Percentiles rank a stretch among this genome's conserved stretches.
phyloP scores from a whole-genome alignment of 2,797 vertebrate species.

The Poeciliopsis paucimaculata region DNA sequence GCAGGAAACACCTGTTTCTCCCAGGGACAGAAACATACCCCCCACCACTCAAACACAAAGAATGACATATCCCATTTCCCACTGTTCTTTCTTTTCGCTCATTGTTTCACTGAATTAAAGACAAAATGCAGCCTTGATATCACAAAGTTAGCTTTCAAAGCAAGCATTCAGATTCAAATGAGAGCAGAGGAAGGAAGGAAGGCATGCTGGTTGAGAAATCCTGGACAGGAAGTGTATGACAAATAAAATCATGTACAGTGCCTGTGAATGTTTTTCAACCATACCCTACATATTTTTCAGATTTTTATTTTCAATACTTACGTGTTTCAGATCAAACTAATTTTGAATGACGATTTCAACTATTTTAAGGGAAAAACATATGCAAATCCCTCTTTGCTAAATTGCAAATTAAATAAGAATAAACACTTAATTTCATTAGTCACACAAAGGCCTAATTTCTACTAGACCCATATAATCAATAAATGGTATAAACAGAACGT shows the following conservation, averaged over 20 bases:
- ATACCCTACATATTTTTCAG: neutral
- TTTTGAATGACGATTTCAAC: neutral
- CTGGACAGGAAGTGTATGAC: conserved; percentile 43
- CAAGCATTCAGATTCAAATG: conserved; percentile 38
- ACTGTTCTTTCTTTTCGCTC: conserved; percentile 61
- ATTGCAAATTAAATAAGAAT: neutral
- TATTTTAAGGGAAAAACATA: neutral
- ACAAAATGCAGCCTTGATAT: conserved; percentile 53
- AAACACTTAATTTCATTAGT: neutral
- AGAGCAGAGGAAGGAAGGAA: conserved; percentile 63
- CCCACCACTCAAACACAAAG: conserved; percentile 30
- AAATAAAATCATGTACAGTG: neutral
- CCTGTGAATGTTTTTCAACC: neutral
- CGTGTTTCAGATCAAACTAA: neutral
- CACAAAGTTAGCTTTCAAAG: conserved; percentile 67
- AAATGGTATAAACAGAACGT: neutral
- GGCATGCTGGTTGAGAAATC: conserved; percentile 28
- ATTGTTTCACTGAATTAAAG: conserved; percentile 65
- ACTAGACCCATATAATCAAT: neutral
- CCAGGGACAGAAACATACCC: conserved; percentile 35
- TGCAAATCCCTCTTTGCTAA: too few species aligned
- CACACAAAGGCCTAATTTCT: neutral
- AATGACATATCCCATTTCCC: conserved; percentile 70
- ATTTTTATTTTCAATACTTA: neutral
- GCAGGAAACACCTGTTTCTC: conserved; percentile 74